phyloP scores from a whole-genome alignment of 2,113 vertebrate species.

The Pantherophis guttatus region DNA sequence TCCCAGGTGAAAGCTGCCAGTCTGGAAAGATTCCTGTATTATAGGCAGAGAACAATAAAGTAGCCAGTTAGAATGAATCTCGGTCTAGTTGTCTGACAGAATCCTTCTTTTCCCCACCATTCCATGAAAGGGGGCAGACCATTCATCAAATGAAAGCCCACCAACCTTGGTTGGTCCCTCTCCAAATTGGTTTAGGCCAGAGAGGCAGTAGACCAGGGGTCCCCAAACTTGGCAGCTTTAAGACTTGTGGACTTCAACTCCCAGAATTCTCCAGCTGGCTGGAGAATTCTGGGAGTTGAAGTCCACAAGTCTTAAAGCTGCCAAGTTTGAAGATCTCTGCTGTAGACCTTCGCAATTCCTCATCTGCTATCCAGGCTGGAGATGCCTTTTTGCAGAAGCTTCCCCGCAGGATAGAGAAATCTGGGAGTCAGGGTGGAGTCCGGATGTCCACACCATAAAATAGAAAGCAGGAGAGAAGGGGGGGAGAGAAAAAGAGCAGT shows the following conservation, averaged over 20 bases:
- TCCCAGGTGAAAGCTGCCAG: background rate
- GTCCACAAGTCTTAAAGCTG: no score
- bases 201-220: background rate
- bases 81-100: background rate
- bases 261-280: no score
- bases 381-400: background rate
- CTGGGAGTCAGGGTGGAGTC: constrained; percentile 5
- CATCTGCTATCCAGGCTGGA: background rate
- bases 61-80: background rate
- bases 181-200: background rate
- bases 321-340: no score
- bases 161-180: background rate
- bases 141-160: background rate
- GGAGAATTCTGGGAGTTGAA: no score
- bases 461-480: background rate
- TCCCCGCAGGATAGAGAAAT: background rate
- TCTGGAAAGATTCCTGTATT: background rate
- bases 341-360: background rate
- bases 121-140: background rate
- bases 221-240: no score
- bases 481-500: no score
- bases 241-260: no score
- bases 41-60: background rate
- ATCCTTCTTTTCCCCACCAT: background rate
- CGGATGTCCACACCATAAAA: constrained; percentile 2